Base-by-base conservation (phyloP, 2,888 invertebrate genomes). In the Odontothrips loti region DNA sequence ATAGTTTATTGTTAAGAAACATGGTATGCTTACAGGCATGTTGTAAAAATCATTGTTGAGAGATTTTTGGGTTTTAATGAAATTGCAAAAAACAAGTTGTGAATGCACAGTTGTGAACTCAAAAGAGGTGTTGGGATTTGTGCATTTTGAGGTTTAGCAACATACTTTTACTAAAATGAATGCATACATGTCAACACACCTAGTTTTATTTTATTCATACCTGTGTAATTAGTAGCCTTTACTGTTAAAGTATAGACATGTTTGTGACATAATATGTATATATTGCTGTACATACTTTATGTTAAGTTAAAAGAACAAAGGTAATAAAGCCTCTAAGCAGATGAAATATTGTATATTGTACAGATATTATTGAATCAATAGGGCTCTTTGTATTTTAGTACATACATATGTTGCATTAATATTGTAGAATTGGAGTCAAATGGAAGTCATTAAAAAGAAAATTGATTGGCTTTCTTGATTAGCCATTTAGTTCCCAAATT, bases 361-460 rank as follows among this genome's bases (percentile, higher is more conserved):
- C 68, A 75, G 68, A 75, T 75, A 75, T 75, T 75, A 75, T 75
- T 75, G 68, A 75, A 75, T 23, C 68, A 75, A 75, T 75, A 75
- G 68, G 68, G 68, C 68, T 75, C 68, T 75, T 75, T 75, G 68
- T 75, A 75, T 75, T 75, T 75, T 75, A 75, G 68, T 75, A 75
- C 68, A 75, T 75, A 75, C 68, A 75, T 75, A 75, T 75, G 68
- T 75, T 75, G 68, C 68, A 75, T 75, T 75, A 75, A 75, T 75
- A 75, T 75, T 75, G 68, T 75, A 75, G 68, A 75, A 27, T 75
- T 75, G 68, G 68, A 75, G 68, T 75, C 68, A 75, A 75, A 75
- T 75, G 68, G 68, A 75, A 75, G 68, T 75, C 68, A 75, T 75
- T 75, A 75, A 75, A 75, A 20, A 20, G 58, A 58, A 43, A 75